Conservation (phyloP, 2,888 invertebrate species). For the Spicauda simplicius region DNA sequence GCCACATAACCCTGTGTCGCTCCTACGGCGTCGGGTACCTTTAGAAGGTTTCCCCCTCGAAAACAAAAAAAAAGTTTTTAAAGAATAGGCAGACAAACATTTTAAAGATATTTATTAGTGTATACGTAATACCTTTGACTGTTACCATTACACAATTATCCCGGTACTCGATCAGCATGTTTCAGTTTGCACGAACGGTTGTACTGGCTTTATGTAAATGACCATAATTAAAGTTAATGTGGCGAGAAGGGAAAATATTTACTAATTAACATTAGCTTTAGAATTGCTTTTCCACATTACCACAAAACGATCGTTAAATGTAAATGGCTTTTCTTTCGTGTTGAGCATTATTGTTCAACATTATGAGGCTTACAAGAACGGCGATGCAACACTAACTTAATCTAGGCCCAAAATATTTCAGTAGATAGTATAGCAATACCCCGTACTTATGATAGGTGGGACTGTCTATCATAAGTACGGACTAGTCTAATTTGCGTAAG, state of each 20-base stretch:
- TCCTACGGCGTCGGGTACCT: no score
- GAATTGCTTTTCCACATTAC: slow-evolving; percentile 32
- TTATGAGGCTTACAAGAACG: slow-evolving; percentile 11
- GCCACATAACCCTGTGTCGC: no score
- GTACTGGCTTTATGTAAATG: slow-evolving; percentile 19
- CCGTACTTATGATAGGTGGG: no score
- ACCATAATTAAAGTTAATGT: slow-evolving; percentile 28
- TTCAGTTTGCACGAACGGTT: slow-evolving; percentile 16
- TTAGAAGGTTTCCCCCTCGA: no score
- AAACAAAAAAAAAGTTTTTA: no score
- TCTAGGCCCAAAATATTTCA: neutral
- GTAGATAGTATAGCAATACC: no score
- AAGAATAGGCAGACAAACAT: no score
- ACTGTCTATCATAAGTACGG: no score
- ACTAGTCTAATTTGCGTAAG: no score
- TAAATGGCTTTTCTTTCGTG: slow-evolving; percentile 29
- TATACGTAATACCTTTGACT: neutral
- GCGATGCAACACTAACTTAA: neutral
- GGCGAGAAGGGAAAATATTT: slow-evolving; percentile 26
- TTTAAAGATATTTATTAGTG: neutral
- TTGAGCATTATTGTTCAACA: slow-evolving; percentile 13
- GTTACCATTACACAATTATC: neutral
- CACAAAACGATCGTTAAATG: slow-evolving; percentile 31
- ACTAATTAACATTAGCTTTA: slow-evolving; percentile 33
- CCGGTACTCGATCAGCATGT: slow-evolving; percentile 5